Evolutionary conservation across 1,140 invertebrate species (phyloP).

Genomic region (honey bee (Apis mellifera)): Amel_HAv3.1 CM009937.2:4364501-4365000

Average conservation of each 20-base stretch:
- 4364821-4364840: background rate
- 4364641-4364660: conserved; percentile 52
- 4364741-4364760: conserved; percentile 9
- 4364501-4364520: background rate
- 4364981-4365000: too few relatives aligned
- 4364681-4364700: conserved; percentile 42
- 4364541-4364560: conserved; percentile 23
- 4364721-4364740: background rate
- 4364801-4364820: background rate
- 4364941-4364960: too few relatives aligned
- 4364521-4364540: background rate
- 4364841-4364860: too few relatives aligned
- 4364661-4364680: conserved; percentile 30
- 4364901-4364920: too few relatives aligned
- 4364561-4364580: conserved; percentile 23
- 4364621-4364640: conserved; percentile 65
- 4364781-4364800: background rate
- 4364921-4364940: too few relatives aligned
- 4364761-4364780: conserved; percentile 15
- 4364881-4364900: too few relatives aligned
- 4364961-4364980: too few relatives aligned
- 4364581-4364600: conserved; percentile 34
- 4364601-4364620: conserved; percentile 23
- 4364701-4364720: conserved; percentile 3
- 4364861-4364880: background rate